Conservation (phyloP, 2,797 vertebrate species). For the Sebastes cheni region DNA sequence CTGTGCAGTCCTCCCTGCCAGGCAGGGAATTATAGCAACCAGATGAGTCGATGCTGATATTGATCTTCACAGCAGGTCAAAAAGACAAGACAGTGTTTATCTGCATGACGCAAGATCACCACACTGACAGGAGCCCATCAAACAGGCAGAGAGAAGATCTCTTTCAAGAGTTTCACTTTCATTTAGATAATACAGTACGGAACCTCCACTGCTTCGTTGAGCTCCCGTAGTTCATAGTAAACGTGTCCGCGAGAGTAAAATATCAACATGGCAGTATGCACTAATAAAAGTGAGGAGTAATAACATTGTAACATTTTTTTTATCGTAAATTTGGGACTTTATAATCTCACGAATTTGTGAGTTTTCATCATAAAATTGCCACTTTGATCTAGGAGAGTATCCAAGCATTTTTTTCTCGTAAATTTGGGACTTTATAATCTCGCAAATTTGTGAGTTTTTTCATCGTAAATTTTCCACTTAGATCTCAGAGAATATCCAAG, state of each 20-base stretch:
- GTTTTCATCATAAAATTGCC: no score
- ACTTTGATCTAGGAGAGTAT: no score
- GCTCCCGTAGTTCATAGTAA: background rate
- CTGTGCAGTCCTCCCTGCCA: background rate
- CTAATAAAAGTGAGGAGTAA: no score
- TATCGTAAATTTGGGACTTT: accelerated
- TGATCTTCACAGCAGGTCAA: slow-evolving; percentile 49
- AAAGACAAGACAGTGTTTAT: slow-evolving; percentile 29
- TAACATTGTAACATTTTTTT: no score
- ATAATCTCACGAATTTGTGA: no score
- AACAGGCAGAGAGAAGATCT: background rate
- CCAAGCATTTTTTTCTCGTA: no score
- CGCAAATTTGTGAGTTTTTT: background rate
- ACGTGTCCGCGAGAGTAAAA: accelerated
- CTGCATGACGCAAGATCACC: slow-evolving; percentile 23
- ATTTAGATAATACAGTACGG: background rate
- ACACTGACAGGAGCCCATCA: slow-evolving; percentile 16
- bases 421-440: no score
- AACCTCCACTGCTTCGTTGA: accelerated
- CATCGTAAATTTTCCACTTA: no score
- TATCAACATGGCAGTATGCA: no score
- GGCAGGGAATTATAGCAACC: slow-evolving; percentile 35
- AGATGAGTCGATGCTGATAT: slow-evolving; percentile 41
- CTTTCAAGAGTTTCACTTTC: background rate
- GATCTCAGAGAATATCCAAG: no score